Evolutionary conservation across 2,888 invertebrate genomes (phyloP), one percentile per base, ranked within the genome.

Genomic region (Diarsia brunnea): DNA sequence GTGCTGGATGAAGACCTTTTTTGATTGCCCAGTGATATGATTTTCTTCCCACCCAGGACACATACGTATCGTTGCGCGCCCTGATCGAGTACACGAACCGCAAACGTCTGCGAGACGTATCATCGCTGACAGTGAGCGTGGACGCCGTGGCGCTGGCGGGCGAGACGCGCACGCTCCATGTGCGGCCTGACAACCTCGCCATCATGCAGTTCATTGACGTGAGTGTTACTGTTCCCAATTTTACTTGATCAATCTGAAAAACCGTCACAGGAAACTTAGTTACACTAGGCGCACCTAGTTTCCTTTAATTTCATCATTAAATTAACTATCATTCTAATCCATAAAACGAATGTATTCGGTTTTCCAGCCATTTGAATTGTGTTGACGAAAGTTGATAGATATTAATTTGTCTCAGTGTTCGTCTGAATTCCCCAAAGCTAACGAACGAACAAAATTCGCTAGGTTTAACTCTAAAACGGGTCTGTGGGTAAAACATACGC

Each of bases 51-150:
- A 0, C 8, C 0, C 94, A 97, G 97, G 99, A 99, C 93, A 98
- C 99, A 0, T 98, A 98, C 82, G 97, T 98, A 89, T 98, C 99
- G 0, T 97, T 99, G 94, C 98, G 98, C 90, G 99, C 99, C 0
- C 96, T 99, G 53, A 98, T 98, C 90, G 98, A 99, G 90, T 99
- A 98, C 94, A 98, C 99, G 3, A 98, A 98, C 74, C 97, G 98
- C 84, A 98, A 98, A 78, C 97, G 99, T 27, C 97, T 99, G 81
- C 97, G 99, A 60, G 99, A 99, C 94, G 98, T 99, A 60, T 98
- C 98, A 79, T 96, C 97, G 63, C 96, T 99, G 21, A 97, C 97
- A 0, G 97, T 99, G 8, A 97, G 97, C n/a, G 97, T 99, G 67
- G 99, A 99, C 93, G 98, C 99, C 0, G 98, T 98, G 0, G 98